Evolutionary conservation across 2,888 invertebrate genomes (phyloP).

Genomic region (Oligia latruncula): DNA sequence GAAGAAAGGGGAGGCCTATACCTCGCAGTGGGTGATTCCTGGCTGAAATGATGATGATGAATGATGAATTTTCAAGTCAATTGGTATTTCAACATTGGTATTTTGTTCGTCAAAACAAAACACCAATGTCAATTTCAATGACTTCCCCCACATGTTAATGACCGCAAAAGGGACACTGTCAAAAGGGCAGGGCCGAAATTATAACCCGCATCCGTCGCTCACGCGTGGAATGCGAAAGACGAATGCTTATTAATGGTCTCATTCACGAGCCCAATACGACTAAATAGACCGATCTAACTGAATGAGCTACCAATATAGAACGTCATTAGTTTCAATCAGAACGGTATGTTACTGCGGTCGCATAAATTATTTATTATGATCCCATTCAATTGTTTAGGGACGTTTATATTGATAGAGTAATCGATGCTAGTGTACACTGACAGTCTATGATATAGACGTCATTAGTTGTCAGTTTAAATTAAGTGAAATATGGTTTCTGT

Average conservation of each 20-base stretch:
- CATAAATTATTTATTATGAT: constrained; percentile 76
- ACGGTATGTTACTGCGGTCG: constrained; percentile 67
- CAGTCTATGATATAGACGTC: constrained; percentile 49
- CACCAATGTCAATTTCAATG: constrained; percentile 14
- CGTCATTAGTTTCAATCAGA: constrained; percentile 78
- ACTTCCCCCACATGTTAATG: background rate
- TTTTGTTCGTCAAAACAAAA: background rate
- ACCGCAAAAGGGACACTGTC: constrained; percentile 16
- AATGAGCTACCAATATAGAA: constrained; percentile 61
- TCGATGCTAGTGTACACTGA: constrained; percentile 56
- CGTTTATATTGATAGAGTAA: constrained; percentile 68
- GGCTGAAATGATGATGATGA: background rate
- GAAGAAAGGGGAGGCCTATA: background rate
- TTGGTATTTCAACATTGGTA: no score
- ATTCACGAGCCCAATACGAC: constrained; percentile 49
- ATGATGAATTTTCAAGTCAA: background rate
- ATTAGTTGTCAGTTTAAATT: constrained; percentile 47
- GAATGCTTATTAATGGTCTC: constrained; percentile 53
- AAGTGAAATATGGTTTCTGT: constrained; percentile 38
- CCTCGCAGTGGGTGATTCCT: background rate
- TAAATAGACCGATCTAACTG: constrained; percentile 59
- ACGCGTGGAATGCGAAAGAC: constrained; percentile 45
- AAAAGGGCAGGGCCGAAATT: constrained; percentile 16
- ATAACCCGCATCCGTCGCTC: constrained; percentile 23
- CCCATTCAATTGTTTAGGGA: constrained; percentile 72